Evolutionary conservation across 2,888 invertebrate species (phyloP).

Genomic region (Apomyelois bistriatella): DNA sequence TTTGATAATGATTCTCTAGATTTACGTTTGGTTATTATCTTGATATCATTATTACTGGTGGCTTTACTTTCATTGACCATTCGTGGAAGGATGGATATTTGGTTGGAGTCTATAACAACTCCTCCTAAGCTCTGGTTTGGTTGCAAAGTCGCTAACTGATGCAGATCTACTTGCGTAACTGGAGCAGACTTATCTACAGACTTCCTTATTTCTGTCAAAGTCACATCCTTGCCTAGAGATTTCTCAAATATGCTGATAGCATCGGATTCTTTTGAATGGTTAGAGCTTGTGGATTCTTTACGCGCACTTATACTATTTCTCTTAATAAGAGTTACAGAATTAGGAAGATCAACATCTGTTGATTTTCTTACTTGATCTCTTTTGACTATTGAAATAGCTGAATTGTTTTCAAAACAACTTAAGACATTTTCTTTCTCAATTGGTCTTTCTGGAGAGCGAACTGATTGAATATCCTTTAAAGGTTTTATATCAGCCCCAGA

Average conservation of each 20-base stretch:
- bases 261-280: constrained; percentile 68
- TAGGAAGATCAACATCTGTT: constrained; percentile 68
- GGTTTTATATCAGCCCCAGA: constrained; percentile 70
- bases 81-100: constrained; percentile 67
- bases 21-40: constrained; percentile 51
- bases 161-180: constrained; percentile 51
- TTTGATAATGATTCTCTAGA: constrained; percentile 54
- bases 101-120: constrained; percentile 57
- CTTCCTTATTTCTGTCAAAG: constrained; percentile 71
- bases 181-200: constrained; percentile 61
- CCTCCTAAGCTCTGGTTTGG: constrained; percentile 49
- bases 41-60: constrained; percentile 38
- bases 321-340: constrained; percentile 72
- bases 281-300: constrained; percentile 73
- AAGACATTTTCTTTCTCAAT: constrained; percentile 72
- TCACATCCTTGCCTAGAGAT: constrained; percentile 72
- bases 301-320: constrained; percentile 68
- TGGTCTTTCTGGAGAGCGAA: constrained; percentile 63
- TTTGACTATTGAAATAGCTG: constrained; percentile 74
- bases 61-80: constrained; percentile 43
- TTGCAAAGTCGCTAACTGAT: constrained; percentile 64
- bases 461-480: constrained; percentile 68
- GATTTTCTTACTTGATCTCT: constrained; percentile 71
- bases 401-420: constrained; percentile 76
- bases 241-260: constrained; percentile 76